Base-by-base conservation (phyloP, 2,888 invertebrate species). In the Pammene fasciana region DNA sequence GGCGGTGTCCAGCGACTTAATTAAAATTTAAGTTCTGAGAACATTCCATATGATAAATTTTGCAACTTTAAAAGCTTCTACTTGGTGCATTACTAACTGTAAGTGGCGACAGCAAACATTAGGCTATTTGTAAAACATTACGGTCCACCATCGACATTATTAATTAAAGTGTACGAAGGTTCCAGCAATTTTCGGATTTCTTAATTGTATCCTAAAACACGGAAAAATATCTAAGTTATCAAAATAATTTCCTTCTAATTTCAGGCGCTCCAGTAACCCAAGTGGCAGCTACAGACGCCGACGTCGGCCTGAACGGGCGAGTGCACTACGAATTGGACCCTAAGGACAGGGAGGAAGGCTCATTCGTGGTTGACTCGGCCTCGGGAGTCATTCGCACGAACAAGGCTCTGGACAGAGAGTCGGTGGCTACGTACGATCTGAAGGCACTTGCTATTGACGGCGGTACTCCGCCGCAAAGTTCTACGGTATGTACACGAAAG, bases 331-430 rank as follows among this genome's bases (percentile, higher is more conserved):
- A 95, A 34, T 84, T 97, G 10, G 95, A 95, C 65, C 93, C 95
- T 45, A 95, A 94, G 68, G 96, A 96, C 79, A 86, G 94, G 0
- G 97, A 97, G 46, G 97, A 97, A 77, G 97, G 97, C 0, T 97
- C 98, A 0, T 99, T 99, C 85, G 96, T 96, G 0, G 96, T 99
- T 14, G 99, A 99, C 86, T 95, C 97, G 0, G 96, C 97, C 0
- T 97, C 97, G 0, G 99, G 99, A 0, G 96, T 98, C 0, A 95
- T 99, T 13, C 92, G 98, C 67, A 98, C 98, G 0, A 96, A 97
- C 72, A 97, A 97, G 82, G 95, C 95, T 0, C 85, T 99, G 71
- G 99, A 99, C 84, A 93, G 99, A 41, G 99, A 99, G 86, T 97
- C 96, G 0, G 96, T 96, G 0, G 95, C 97, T 0, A 94, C 94